These are phyloP conservation scores for Gallinago media DNA, from an alignment of 2,113 vertebrate genomes.

Conservation along the genomic window DNA sequence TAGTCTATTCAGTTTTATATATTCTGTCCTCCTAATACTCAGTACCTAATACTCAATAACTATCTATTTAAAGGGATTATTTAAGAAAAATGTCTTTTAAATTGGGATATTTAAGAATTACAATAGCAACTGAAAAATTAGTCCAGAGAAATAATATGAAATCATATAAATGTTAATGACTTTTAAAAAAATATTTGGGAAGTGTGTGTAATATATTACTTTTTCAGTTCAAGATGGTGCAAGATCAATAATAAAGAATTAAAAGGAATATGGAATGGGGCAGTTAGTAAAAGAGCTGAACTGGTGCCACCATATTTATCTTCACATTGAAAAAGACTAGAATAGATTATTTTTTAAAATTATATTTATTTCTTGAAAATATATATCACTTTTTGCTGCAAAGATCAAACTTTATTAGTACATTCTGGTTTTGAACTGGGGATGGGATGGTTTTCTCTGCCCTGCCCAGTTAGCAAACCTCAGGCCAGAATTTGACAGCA, in stretches of 20 bases:
- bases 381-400: background rate
- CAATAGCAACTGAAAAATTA: background rate
- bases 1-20: background rate
- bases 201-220: background rate
- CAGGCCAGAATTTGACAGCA: background rate
- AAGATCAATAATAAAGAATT: background rate
- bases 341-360: background rate
- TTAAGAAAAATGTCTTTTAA: slow-evolving; percentile 11
- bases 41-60: background rate
- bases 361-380: background rate
- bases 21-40: background rate
- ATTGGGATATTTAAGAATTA: background rate
- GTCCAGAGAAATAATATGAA: background rate
- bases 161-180: background rate
- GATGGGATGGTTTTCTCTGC: background rate
- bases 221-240: background rate
- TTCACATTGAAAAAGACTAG: background rate
- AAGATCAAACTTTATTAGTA: background rate
- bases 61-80: background rate
- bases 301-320: background rate
- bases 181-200: background rate
- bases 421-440: background rate
- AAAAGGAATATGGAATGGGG: background rate
- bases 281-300: background rate
- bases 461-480: background rate